phyloP scores from a whole-genome alignment of 1,140 invertebrate species.

The Leptopilina boulardi region DNA sequence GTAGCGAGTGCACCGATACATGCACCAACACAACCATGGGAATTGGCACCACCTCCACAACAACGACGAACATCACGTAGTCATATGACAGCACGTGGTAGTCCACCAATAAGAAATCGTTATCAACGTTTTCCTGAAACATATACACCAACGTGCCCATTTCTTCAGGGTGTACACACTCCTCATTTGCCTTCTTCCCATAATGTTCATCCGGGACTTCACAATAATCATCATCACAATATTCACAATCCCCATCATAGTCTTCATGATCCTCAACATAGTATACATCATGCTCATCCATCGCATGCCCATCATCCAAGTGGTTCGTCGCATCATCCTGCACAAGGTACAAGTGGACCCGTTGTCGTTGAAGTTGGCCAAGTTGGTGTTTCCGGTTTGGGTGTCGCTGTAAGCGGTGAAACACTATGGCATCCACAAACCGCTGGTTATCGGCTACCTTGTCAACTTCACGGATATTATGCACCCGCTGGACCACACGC shows the following conservation, averaged over 20 bases:
- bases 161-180: constrained; percentile 65
- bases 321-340: constrained; percentile 68
- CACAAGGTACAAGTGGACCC: constrained; percentile 68
- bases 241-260: constrained; percentile 61
- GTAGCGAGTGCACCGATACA: constrained; percentile 65
- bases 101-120: constrained; percentile 66
- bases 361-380: constrained; percentile 71
- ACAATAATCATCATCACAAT: constrained; percentile 59
- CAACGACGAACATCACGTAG: constrained; percentile 68
- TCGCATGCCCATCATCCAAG: constrained; percentile 65
- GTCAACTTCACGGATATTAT: constrained; percentile 70
- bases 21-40: constrained; percentile 65
- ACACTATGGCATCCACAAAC: constrained; percentile 70
- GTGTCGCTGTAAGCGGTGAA: constrained; percentile 68
- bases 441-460: constrained; percentile 70
- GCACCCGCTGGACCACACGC: constrained; percentile 67
- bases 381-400: constrained; percentile 69
- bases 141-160: constrained; percentile 62
- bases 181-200: constrained; percentile 61
- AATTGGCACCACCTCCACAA: constrained; percentile 60
- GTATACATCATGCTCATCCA: constrained; percentile 67
- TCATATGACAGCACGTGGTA: constrained; percentile 67
- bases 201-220: constrained; percentile 65
- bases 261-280: constrained; percentile 63
- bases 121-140: constrained; percentile 68